These are phyloP conservation scores for Zaprionus camerounensis DNA, from an alignment of 1,140 invertebrate genomes.

Conservation along the genomic window DNA sequence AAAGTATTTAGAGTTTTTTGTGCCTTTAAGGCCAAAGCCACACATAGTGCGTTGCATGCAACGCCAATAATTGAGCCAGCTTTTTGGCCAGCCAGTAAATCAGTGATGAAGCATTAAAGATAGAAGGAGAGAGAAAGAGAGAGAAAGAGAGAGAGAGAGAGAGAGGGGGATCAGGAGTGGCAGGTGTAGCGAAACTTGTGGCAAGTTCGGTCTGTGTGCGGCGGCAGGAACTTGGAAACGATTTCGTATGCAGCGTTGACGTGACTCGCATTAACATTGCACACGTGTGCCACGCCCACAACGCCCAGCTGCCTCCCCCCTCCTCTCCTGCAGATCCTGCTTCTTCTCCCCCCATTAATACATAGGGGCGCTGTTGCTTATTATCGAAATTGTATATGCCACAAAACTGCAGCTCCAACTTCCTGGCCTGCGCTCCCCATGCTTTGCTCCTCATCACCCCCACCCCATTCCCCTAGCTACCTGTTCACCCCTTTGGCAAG, in stretches of 20 bases:
- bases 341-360: neutral
- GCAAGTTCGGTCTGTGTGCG: slow-evolving; percentile 15
- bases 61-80: slow-evolving; percentile 62
- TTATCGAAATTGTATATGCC: slow-evolving; percentile 82
- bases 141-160: neutral
- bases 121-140: neutral
- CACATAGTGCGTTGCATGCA: slow-evolving; percentile 25
- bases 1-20: neutral
- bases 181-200: slow-evolving; percentile 29
- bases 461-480: slow-evolving; percentile 10
- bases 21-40: slow-evolving; percentile 68
- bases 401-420: slow-evolving; percentile 67
- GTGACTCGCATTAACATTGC: slow-evolving; percentile 77
- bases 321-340: neutral
- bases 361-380: slow-evolving; percentile 63
- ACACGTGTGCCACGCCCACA: slow-evolving; percentile 49
- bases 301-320: no score
- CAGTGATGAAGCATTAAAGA: slow-evolving; percentile 3
- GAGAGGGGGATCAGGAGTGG: no score
- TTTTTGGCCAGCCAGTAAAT: slow-evolving; percentile 30
- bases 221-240: slow-evolving; percentile 62
- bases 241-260: slow-evolving; percentile 80
- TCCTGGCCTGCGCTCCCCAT: slow-evolving; percentile 32
- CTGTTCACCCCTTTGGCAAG: neutral
- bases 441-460: neutral